phyloP scores from a whole-genome alignment of 2,888 invertebrate genomes.

The Melanostoma scalare region DNA sequence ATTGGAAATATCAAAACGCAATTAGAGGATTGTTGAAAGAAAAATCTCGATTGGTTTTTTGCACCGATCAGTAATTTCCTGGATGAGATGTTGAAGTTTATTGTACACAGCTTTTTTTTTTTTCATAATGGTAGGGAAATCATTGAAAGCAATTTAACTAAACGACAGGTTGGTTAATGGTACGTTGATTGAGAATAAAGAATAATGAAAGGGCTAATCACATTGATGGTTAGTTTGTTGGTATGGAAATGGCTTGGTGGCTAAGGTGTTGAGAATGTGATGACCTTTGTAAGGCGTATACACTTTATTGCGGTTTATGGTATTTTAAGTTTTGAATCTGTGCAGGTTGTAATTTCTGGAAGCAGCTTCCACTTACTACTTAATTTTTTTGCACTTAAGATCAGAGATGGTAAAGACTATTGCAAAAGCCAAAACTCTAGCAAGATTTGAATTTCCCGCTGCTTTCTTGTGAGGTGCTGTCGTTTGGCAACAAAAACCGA shows the following conservation, averaged over 20 bases:
- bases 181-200: conserved; percentile 48
- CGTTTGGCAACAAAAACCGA: too few relatives aligned
- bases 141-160: conserved; percentile 53
- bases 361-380: too few relatives aligned
- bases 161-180: conserved; percentile 58
- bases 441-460: too few relatives aligned
- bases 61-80: not conserved
- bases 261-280: conserved; percentile 29
- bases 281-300: not conserved
- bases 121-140: conserved; percentile 9
- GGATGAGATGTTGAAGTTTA: not conserved
- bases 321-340: not conserved
- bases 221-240: conserved; percentile 19
- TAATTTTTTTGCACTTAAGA: too few relatives aligned
- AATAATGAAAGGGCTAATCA: conserved; percentile 13
- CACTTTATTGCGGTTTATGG: conserved; percentile 8
- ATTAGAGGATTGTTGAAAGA: not conserved
- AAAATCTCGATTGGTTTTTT: not conserved
- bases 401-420: too few relatives aligned
- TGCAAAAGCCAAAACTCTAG: too few relatives aligned
- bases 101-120: conserved; percentile 3
- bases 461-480: too few relatives aligned
- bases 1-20: not conserved
- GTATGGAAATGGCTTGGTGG: conserved; percentile 6
- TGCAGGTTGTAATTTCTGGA: not conserved